These are phyloP conservation scores for Caenorhabditis remanei DNA, from an alignment of 1,140 invertebrate species.

Conservation along the genomic window DNA sequence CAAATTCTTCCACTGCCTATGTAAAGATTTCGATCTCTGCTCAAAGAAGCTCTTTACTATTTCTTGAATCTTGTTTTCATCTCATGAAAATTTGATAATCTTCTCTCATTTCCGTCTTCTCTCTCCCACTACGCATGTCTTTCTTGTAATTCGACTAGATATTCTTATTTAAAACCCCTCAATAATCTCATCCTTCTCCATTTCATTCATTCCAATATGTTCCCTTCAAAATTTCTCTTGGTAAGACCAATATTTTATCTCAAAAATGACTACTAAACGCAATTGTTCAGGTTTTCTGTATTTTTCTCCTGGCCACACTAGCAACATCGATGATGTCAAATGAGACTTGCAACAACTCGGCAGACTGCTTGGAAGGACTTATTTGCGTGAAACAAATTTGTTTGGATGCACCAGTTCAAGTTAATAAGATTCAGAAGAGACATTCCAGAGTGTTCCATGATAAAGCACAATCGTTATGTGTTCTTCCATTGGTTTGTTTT, in stretches of 20 bases:
- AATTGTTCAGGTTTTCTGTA: neutral
- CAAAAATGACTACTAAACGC: neutral
- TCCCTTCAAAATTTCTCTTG: neutral
- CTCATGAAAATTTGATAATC: constrained; percentile 18
- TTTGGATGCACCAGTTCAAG: neutral
- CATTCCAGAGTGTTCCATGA: constrained; percentile 7
- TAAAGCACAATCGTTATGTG: neutral
- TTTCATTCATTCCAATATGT: neutral
- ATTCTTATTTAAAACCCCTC: neutral
- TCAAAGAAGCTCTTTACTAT: neutral
- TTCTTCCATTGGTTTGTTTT: constrained; percentile 15
- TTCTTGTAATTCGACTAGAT: constrained; percentile 9
- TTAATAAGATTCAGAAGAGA: neutral
- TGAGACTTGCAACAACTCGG: constrained; percentile 5
- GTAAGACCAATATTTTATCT: neutral
- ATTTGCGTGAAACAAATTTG: neutral
- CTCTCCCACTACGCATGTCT: neutral
- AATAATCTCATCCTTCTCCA: neutral
- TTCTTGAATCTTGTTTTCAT: neutral
- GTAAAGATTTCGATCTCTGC: neutral
- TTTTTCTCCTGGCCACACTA: too few species aligned
- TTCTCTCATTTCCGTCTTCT: neutral
- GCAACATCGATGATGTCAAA: neutral
- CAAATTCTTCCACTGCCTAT: neutral
- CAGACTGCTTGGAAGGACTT: neutral